Evolutionary conservation across 2,797 vertebrate genomes (phyloP), one percentile per base, ranked within the genome.

Genomic region (Crax fasciolata): DNA sequence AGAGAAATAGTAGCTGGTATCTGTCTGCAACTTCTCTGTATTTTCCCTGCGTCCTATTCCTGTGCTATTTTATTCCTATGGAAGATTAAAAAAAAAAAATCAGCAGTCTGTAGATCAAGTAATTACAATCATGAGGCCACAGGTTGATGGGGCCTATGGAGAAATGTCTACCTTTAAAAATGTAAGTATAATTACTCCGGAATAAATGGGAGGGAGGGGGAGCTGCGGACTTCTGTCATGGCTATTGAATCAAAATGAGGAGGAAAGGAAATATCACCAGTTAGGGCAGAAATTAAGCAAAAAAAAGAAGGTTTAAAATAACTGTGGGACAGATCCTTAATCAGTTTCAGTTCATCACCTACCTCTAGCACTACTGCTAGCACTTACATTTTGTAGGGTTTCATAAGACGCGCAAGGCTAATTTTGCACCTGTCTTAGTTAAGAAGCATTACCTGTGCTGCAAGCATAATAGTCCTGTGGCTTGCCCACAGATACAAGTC

Each of bases 81-180:
- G 66, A 96, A 94, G 83, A 93, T 59, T 21, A 32, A 32, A 55
- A 72, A 44, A 51, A 94, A 95, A 95, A 95, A 90, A 94, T 91
- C 81, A 96, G 74, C 77, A 95, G 94, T 73, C 94, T 94, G 89
- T 87, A 93, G 94, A 95, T 90, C 89, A 90, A 94, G 92, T 96
- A 96, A 97, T 96, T 97, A 95, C 75, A 95, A 96, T 95, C 3
- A 0, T 58, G 91, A 95, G 84, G 91, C 94, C 89, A 95, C 92
- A 96, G 89, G 94, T 95, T 97, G 96, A 90, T 95, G 88, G 67
- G 85, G 96, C 89, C 95, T 96, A 93, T 96, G 87, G 94, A 97
- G 95, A 96, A 96, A 95, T 96, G 79, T 84, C 94, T 95, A 88
- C 92, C 91, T 94, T 96, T 95, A 95, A 95, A 95, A 96, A 96